Percentiles rank a stretch among this genome's conserved stretches.
These are phyloP conservation scores for Pogona vitticeps DNA, from an alignment of 2,113 vertebrate genomes.

Conservation along the genomic window DNA sequence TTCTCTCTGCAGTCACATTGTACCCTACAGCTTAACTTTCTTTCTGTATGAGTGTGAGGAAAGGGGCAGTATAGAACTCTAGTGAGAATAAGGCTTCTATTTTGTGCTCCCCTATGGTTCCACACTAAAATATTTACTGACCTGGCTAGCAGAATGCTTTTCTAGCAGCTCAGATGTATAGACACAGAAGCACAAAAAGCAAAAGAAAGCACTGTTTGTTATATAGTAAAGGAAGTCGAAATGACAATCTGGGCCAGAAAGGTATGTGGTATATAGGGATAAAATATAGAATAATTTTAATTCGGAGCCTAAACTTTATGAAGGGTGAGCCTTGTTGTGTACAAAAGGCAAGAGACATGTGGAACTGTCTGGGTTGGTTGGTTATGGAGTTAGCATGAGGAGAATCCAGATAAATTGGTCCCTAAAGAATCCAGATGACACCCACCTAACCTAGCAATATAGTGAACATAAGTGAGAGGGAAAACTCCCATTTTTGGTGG, in stretches of 20 bases:
- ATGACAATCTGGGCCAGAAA: neutral
- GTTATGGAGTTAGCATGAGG: no score
- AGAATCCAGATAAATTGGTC: no score
- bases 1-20: neutral
- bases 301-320: no score
- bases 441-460: no score
- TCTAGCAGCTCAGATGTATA: accelerated
- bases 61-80: conserved; percentile 63
- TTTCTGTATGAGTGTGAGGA: conserved; percentile 40
- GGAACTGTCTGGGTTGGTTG: no score
- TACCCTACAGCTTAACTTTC: conserved; percentile 53
- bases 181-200: neutral
- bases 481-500: no score
- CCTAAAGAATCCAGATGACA: no score
- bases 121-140: conserved; percentile 57
- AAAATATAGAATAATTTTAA: no score
- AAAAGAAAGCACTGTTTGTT: neutral
- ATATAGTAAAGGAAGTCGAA: neutral
- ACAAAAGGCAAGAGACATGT: no score
- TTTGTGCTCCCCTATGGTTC: conserved; percentile 62
- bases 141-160: conserved; percentile 51
- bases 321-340: no score
- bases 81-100: conserved; percentile 63
- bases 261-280: neutral
- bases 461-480: no score